A percentile compares a stretch with the other conserved stretches of the same genome.
These are phyloP conservation scores for Apostichopus japonicus DNA, from an alignment of 35 echinoderm and acorn worm genomes.

Conservation along the genomic window DNA sequence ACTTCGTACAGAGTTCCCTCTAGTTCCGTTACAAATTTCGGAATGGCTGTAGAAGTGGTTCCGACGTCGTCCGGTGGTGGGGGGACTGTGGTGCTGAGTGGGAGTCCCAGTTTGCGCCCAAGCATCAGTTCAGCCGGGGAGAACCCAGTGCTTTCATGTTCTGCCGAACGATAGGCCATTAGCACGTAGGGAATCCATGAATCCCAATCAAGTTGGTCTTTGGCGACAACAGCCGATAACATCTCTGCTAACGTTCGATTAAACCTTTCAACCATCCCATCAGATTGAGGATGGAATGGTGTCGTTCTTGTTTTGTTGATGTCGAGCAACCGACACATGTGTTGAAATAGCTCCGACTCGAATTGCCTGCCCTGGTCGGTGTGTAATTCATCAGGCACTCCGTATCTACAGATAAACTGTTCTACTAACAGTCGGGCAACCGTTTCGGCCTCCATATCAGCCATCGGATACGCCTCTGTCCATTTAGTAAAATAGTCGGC, in stretches of 20 bases:
- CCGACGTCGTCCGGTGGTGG: background rate
- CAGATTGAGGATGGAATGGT: conserved; percentile 45
- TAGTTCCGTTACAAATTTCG: background rate
- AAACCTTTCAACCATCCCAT: conserved; percentile 56
- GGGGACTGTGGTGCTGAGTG: background rate
- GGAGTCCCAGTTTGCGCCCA: background rate
- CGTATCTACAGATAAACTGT: conserved; percentile 22
- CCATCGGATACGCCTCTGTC: conserved; percentile 56
- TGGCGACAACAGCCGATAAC: conserved; percentile 51
- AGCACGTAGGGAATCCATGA: conserved; percentile 42
- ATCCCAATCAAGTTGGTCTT: conserved; percentile 63
- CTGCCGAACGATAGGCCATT: background rate
- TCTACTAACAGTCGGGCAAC: conserved; percentile 8
- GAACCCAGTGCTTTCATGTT: conserved; percentile 35
- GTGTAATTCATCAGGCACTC: conserved; percentile 13
- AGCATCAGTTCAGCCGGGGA: background rate
- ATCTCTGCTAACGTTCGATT: conserved; percentile 33
- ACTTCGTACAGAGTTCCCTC: conserved; percentile 18
- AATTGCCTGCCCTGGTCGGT: conserved; percentile 55
- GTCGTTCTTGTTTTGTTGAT: conserved; percentile 58
- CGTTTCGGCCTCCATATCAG: conserved; percentile 61
- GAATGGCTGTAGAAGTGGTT: background rate
- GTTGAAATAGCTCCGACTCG: conserved; percentile 49
- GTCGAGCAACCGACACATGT: background rate
- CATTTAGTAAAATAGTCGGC: conserved; percentile 71